Base-by-base conservation (phyloP, 2,113 vertebrate species). In the Melanostigma gelatinosum region DNA sequence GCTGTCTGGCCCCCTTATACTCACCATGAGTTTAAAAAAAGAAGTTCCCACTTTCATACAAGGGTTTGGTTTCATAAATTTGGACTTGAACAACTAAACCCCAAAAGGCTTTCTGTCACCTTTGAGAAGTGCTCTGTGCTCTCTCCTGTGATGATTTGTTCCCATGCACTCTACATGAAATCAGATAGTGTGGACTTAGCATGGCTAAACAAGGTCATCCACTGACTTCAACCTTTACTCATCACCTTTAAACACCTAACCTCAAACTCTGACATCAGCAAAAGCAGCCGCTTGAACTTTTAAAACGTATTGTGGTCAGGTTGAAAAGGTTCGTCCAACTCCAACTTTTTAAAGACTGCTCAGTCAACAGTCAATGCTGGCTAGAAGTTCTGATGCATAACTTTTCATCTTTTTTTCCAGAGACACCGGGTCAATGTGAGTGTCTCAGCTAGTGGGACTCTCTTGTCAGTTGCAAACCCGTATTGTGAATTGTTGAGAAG, bases 131-230 rank as follows among this genome's bases (percentile, higher is more conserved):
- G 6, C 61, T 87, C 18, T 34, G 9, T 42, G 27, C 71, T 40
- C 22, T 75, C 48, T 34, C 32, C 20, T 55, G 4, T 24, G n/a
- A 61, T 65, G 34, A 74, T 80, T 75, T 54, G 72, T 67, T 83
- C 38, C 44, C 34, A 58, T 71, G 20, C 46, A 54, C 73, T 67
- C 24, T 15, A 58, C 82, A 67, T 86, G 80, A 88, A 90, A 88
- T 78, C 62, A 88, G 67, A 72, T 63, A 32, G 18, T 73, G 69
- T 77, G 62, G 62, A 73, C 54, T 64, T 68, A 58, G 57, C 40
- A 44, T 55, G 77, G 66, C 15, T 63, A 54, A n/a, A 46, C 18
- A 18, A 6, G 24, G 68, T 50, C 27, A 68, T 70, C 54, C 40
- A 11, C 65, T 63, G 54, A 42, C n/a, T 46, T 54, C 60, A 67